Evolutionary conservation across 2,797 vertebrate genomes (phyloP).

Genomic region (Galagoides demidoff): DNA sequence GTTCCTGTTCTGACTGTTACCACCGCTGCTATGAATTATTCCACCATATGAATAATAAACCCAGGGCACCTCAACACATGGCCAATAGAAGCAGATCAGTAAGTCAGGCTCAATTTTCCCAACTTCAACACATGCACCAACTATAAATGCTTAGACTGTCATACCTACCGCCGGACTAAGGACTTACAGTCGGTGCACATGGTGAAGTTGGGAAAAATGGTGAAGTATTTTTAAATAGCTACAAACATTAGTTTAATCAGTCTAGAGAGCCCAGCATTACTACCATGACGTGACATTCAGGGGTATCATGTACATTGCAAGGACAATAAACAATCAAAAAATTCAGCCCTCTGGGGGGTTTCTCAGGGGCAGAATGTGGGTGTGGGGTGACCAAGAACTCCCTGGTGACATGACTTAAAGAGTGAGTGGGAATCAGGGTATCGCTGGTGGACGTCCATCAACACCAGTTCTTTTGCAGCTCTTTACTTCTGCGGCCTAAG

Average conservation of each 20-base stretch:
- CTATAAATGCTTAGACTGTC: neutral
- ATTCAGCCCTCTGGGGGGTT: neutral
- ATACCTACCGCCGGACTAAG: neutral
- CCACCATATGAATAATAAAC: neutral
- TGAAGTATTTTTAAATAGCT: neutral
- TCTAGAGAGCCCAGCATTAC: neutral
- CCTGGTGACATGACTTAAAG: neutral
- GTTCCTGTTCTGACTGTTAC: neutral
- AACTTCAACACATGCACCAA: neutral
- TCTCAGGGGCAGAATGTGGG: neutral
- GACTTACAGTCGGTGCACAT: no score
- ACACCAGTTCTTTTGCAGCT: neutral
- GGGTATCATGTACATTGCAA: neutral
- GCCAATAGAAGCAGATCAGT: neutral
- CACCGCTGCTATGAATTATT: neutral
- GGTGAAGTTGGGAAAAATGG: neutral
- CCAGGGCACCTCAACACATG: no score
- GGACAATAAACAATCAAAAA: neutral
- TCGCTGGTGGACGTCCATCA: neutral
- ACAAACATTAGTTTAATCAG: neutral
- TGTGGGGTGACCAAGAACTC: neutral
- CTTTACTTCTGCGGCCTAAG: neutral
- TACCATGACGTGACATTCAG: neutral
- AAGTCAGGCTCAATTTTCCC: neutral
- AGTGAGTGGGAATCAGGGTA: rapidly evolving